A percentile compares a stretch with the other conserved stretches of the same genome.
Evolutionary conservation across 1,140 invertebrate species (phyloP).

Genomic region (Neocloeon triangulifer): DNA sequence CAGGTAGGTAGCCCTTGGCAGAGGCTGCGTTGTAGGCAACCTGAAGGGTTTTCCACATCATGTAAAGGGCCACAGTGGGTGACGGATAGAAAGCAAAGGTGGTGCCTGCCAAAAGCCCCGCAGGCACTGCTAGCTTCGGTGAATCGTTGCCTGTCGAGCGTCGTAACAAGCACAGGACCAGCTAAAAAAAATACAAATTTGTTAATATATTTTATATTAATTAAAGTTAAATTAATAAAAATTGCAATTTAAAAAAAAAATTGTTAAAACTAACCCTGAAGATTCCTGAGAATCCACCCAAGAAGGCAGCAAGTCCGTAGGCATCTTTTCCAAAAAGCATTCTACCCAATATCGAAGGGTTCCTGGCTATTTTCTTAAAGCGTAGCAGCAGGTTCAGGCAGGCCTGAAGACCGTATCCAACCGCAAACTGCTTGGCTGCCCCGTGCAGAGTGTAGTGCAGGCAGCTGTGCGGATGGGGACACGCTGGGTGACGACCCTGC

Average conservation of each 20-base stretch:
- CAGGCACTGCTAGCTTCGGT: slow-evolving; percentile 30
- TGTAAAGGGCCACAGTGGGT: slow-evolving; percentile 40
- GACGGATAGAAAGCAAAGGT: slow-evolving; percentile 38
- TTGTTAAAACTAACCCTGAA: slow-evolving; percentile 35
- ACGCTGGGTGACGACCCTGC: slow-evolving; percentile 23
- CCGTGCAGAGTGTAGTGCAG: slow-evolving; percentile 29
- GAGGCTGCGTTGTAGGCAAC: slow-evolving; percentile 32
- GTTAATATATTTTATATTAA: slow-evolving; percentile 7
- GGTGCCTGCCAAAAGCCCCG: slow-evolving; percentile 33
- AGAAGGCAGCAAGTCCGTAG: slow-evolving; percentile 31
- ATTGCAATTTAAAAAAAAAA: too few relatives aligned
- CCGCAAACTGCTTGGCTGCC: slow-evolving; percentile 26
- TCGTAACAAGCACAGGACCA: slow-evolving; percentile 30
- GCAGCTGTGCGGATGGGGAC: slow-evolving; percentile 37
- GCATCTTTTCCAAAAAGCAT: slow-evolving; percentile 28
- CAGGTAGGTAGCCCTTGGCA: slow-evolving; percentile 27
- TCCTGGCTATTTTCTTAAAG: slow-evolving; percentile 21
- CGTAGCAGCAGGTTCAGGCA: slow-evolving; percentile 27
- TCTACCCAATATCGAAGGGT: slow-evolving; percentile 22
- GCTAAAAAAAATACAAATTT: too few relatives aligned
- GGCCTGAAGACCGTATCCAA: slow-evolving; percentile 31
- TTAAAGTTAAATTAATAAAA: not conserved
- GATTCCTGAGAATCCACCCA: slow-evolving; percentile 34
- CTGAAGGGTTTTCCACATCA: slow-evolving; percentile 46
- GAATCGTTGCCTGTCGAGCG: slow-evolving; percentile 28